phyloP scores from a whole-genome alignment of 2,888 invertebrate species.

The Sphinx pinastri region DNA sequence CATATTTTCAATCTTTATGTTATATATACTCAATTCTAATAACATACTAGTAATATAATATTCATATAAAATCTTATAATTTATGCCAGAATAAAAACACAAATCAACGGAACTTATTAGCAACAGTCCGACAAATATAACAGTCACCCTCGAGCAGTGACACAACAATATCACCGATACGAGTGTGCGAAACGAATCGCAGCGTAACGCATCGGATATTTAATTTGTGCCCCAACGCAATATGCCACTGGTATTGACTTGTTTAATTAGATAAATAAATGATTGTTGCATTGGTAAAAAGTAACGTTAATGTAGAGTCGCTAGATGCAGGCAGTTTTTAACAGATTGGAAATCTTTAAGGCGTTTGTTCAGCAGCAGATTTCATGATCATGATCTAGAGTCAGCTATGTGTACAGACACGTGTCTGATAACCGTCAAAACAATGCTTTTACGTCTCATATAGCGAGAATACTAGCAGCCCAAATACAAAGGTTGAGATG shows the following conservation, averaged over 20 bases:
- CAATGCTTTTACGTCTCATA: too few species aligned
- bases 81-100: neutral
- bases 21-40: too few species aligned
- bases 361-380: too few species aligned
- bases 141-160: slow-evolving; percentile 27
- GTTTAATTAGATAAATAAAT: slow-evolving; percentile 8
- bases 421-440: too few species aligned
- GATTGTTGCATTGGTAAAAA: slow-evolving; percentile 10
- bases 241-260: slow-evolving; percentile 1
- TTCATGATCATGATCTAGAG: too few species aligned
- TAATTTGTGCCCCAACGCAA: slow-evolving; percentile 37
- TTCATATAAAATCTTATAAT: slow-evolving; percentile 21
- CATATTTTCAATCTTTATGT: too few species aligned
- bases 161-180: slow-evolving; percentile 36
- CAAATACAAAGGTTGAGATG: too few species aligned
- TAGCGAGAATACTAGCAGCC: too few species aligned
- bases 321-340: too few species aligned
- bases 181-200: slow-evolving; percentile 54
- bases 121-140: neutral
- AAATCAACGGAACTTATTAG: slow-evolving; percentile 26
- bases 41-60: neutral
- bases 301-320: too few species aligned
- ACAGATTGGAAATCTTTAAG: too few species aligned
- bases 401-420: too few species aligned
- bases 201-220: slow-evolving; percentile 49